These are phyloP conservation scores for Eupithecia subfuscata DNA, from an alignment of 2,888 invertebrate species.

Conservation along the genomic window DNA sequence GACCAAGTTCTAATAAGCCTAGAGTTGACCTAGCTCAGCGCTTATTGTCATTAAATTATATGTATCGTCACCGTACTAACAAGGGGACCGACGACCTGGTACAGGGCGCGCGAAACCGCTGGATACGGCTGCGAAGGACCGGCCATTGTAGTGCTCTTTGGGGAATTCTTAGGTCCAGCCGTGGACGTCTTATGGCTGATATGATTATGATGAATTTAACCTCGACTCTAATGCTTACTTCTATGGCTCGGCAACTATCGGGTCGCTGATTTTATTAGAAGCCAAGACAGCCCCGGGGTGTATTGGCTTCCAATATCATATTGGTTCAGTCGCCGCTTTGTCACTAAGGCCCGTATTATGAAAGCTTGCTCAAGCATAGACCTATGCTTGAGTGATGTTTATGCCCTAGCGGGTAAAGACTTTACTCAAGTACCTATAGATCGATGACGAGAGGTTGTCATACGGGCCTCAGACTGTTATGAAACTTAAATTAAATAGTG, in stretches of 20 bases:
- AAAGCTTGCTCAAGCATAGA: too few species aligned
- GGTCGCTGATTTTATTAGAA: too few species aligned
- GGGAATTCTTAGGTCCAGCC: not conserved
- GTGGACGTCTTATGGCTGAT: not conserved
- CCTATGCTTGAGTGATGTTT: too few species aligned
- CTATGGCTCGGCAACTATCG: too few species aligned
- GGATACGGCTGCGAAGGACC: not conserved
- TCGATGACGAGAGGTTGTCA: too few species aligned
- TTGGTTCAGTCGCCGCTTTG: too few species aligned
- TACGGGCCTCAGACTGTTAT: not conserved
- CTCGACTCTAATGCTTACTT: too few species aligned
- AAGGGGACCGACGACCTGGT: not conserved
- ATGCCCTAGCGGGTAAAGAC: too few species aligned
- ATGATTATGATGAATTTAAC: not conserved
- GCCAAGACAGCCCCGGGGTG: too few species aligned
- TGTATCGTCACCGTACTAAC: not conserved
- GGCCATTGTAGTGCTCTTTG: not conserved
- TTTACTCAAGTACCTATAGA: too few species aligned
- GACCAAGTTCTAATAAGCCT: not conserved
- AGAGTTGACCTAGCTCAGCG: not conserved
- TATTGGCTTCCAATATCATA: too few species aligned
- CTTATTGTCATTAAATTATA: not conserved
- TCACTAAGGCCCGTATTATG: too few species aligned
- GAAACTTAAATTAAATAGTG: constrained; percentile 36
- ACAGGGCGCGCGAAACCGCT: not conserved